Evolutionary conservation across 2,113 vertebrate genomes (phyloP).

Genomic region (Riparia riparia): DNA sequence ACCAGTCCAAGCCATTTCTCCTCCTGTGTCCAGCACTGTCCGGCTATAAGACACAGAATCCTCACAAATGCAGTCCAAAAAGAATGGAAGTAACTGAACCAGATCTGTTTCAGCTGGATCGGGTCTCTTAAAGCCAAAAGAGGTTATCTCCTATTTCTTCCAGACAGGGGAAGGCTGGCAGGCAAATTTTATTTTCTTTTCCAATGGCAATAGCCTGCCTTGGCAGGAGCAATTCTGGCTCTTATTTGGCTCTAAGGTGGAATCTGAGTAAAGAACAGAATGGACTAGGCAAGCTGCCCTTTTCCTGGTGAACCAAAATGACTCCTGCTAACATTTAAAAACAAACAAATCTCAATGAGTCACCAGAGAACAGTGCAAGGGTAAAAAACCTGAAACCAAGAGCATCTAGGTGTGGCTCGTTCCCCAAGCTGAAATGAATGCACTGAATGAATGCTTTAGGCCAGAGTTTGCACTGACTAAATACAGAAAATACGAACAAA

Average conservation of each 20-base stretch:
- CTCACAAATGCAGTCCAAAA: neutral
- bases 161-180: neutral
- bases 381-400: neutral
- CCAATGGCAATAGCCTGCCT: neutral
- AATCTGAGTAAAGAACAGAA: conserved; percentile 56
- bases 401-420: conserved; percentile 38
- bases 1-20: neutral
- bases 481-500: neutral
- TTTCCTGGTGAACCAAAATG: conserved; percentile 42
- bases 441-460: neutral
- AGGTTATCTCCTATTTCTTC: neutral
- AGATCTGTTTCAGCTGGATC: neutral
- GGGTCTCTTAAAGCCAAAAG: neutral
- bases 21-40: fast-evolving
- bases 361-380: conserved; percentile 11
- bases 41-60: neutral
- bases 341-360: conserved; percentile 59
- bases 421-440: neutral
- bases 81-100: neutral
- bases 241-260: conserved; percentile 43
- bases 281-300: conserved; percentile 66
- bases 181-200: conserved; percentile 25
- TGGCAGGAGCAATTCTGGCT: conserved; percentile 12
- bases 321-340: conserved; percentile 45
- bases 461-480: neutral